A percentile compares a stretch with the other conserved stretches of the same genome.
Conservation (phyloP, 2,888 invertebrate genomes). For the Linnaemya vulpina region DNA sequence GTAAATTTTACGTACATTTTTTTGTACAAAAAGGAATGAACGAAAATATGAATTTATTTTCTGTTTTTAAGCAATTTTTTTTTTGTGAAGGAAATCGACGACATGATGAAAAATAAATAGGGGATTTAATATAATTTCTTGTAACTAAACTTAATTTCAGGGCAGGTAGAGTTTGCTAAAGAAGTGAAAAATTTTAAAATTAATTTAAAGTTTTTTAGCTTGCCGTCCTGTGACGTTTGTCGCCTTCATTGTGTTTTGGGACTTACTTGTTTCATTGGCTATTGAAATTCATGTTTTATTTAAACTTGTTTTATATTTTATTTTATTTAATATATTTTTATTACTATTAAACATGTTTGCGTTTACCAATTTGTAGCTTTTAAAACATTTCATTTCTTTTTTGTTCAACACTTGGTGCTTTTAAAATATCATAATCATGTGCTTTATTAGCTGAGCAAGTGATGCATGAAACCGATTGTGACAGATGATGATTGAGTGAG, state of each 20-base stretch:
- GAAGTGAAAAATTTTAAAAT: too few relatives aligned
- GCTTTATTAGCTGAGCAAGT: conserved; percentile 67
- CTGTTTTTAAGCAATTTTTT: conserved; percentile 1
- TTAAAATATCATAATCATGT: conserved; percentile 47
- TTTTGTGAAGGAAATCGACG: conserved; percentile 7
- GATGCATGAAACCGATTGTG: conserved; percentile 65
- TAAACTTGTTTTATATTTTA: conserved; percentile 13
- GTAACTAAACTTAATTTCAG: background rate
- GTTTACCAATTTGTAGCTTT: conserved; percentile 44
- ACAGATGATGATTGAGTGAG: conserved; percentile 29
- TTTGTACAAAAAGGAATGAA: background rate
- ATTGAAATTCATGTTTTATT: background rate
- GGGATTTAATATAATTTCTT: conserved; percentile 23
- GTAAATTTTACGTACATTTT: conserved; percentile 29
- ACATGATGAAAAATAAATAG: conserved; percentile 31
- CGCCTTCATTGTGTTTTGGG: conserved; percentile 9
- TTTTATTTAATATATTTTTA: conserved; percentile 31
- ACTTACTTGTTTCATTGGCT: background rate
- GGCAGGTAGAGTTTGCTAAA: too few relatives aligned
- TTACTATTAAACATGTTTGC: conserved; percentile 51
- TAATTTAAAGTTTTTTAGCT: too few relatives aligned
- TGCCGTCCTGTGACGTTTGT: background rate
- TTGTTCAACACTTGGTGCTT: conserved; percentile 66
- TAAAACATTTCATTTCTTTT: conserved; percentile 36
- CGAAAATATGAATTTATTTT: conserved; percentile 36